Base-by-base conservation (phyloP, 1,140 invertebrate genomes). In the Acromyrmex echinatior region DNA sequence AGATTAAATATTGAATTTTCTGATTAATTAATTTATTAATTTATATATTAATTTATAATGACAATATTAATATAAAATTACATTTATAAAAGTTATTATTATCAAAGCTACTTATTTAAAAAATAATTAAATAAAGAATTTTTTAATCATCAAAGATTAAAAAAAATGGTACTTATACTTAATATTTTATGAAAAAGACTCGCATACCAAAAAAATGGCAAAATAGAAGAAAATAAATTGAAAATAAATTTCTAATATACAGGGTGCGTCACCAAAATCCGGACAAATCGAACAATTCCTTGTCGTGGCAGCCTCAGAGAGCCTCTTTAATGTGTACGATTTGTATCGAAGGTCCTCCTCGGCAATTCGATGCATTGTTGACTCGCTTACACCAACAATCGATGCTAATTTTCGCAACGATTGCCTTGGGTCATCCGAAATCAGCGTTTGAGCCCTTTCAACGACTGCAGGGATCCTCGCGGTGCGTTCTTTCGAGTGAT, bases 131-230 rank as follows among this genome's bases (percentile, higher is more conserved):
- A 4, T 62, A 62, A 0, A 14, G 21, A 62, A 16, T 6, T 31
- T 39, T 66, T 4, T 39, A 39, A 10, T 66, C 2, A 21, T 39
- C 9, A 12, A 39, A 66, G 1, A 66, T n/a, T 66, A n/a, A 31
- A 39, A 65, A 65, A 18, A 18, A 66, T 45, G 2, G 21, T 21
- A 39, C 12, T 18, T 39, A 31, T 66, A 21, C 16, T 56, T 56
- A 63, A 63, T 63, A 63, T 63, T 63, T 66, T 45, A 45, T 45
- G n/a, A 68, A 45, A 39, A 9, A 45, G 18, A 65, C 7, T 65
- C 16, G 6, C 1, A 6, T 45, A 16, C 5, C 21, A 70, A 9
- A 5, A 49, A 70, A 28, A 28, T 28, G 12, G 58, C 10, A 58
- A 18, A 53, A 73, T 28, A 73, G 18, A 56, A 74, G 2, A 74